A percentile compares a stretch with the other conserved stretches of the same genome.
phyloP scores from a whole-genome alignment of 2,797 vertebrate genomes.

The Cyclura pinguis region DNA sequence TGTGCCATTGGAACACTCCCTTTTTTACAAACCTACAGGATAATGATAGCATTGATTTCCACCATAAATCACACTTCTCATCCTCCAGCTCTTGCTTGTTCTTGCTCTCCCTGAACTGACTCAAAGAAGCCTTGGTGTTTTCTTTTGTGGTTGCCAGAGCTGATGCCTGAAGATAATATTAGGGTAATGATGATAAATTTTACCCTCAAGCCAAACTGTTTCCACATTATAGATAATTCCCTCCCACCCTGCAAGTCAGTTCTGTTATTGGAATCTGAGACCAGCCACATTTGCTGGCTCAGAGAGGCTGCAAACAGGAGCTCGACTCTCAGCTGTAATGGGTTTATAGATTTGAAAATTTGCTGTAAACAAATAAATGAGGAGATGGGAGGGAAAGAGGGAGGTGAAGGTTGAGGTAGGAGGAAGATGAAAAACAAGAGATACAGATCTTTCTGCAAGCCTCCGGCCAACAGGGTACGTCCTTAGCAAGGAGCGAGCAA shows the following conservation, averaged over 20 bases:
- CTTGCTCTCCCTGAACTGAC: conserved; percentile 75
- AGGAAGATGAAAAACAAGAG: conserved; percentile 11
- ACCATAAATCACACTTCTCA: conserved; percentile 84
- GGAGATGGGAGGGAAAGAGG: conserved; percentile 42
- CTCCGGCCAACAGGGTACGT: background rate
- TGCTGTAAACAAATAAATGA: conserved; percentile 69
- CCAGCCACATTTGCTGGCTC: conserved; percentile 60
- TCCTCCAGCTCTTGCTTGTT: conserved; percentile 73
- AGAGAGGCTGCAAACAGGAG: conserved; percentile 43
- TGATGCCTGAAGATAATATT: conserved; percentile 82
- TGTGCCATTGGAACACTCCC: conserved; percentile 72
- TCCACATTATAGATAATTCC: conserved; percentile 75
- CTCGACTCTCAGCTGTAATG: conserved; percentile 53
- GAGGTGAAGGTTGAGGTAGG: conserved; percentile 11
- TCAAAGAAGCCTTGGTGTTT: conserved; percentile 83
- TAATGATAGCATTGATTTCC: conserved; percentile 85
- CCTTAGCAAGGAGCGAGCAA: background rate
- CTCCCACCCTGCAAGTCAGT: conserved; percentile 70
- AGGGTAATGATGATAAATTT: conserved; percentile 89
- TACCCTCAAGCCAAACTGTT: conserved; percentile 80
- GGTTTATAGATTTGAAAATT: conserved; percentile 74
- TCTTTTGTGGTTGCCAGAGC: conserved; percentile 82
- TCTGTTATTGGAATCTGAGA: conserved; percentile 72
- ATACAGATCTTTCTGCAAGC: background rate
- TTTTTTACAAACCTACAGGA: conserved; percentile 83